Base-by-base conservation (phyloP, 1,140 invertebrate species). In the Heliconius himera region DNA sequence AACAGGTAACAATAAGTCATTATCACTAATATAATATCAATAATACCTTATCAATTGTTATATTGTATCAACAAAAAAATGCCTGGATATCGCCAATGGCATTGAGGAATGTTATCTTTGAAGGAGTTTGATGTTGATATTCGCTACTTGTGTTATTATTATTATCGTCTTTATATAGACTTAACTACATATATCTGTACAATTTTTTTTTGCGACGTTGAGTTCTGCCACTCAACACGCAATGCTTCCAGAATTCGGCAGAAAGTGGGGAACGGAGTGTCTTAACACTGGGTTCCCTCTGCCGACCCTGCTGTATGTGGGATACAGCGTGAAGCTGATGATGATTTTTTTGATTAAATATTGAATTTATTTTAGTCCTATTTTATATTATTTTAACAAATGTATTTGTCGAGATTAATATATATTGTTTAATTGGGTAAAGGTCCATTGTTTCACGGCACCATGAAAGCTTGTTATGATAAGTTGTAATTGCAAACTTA, bases 81-180 rank as follows among this genome's bases (percentile, higher is more conserved):
- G 8, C 20, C n/a, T 56, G 16, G 6, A 56, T 56, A 22, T 56
- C 49, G 54, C 8, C 18, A 56, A 56, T n/a, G 20, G n/a, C 8
- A 56, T n/a, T n/a, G 54, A n/a, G 54, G 20, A 56, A 56, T 56
- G 54, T 56, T 56, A 56, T 56, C 54, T 54, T 54, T 54, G 18
- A 54, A 54, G 51, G 51, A 8, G 18, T 54, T 54, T n/a, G 18
- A 54, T 54, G 51, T 54, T n/a, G 20, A 54, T 54, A 54, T 54
- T 54, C 6, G n/a, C 51, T n/a, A 54, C 51, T 54, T 54, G 51
- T 54, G 3, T 8, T 54, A n/a, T n/a, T n/a, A 54, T n/a, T 54
- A 49, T 16, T 49, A 49, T 41, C 38, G 3, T 54, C 20, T n/a
- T n/a, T 54, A n/a, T 54, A 8, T n/a, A 54, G 51, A 54, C 20